These are phyloP conservation scores for Brachionus koreanus DNA, from an alignment of 1,140 invertebrate genomes.

Conservation along the genomic window DNA sequence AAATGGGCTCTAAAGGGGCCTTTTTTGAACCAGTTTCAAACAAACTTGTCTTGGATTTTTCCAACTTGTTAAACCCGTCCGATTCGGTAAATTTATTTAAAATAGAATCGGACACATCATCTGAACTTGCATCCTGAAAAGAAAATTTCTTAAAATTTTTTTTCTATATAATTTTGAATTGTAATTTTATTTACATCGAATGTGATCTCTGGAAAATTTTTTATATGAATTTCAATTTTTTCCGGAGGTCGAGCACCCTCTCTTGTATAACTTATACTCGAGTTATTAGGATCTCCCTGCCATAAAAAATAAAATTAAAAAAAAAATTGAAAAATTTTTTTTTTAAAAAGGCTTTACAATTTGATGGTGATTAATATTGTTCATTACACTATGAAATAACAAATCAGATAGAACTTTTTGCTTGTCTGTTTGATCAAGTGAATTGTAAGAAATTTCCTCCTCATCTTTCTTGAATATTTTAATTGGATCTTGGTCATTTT, in stretches of 20 bases:
- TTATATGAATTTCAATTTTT: constrained; percentile 38
- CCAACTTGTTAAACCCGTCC: background rate
- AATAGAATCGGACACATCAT: background rate
- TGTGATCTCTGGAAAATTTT: constrained; percentile 36
- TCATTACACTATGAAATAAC: constrained; percentile 19
- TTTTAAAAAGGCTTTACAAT: background rate
- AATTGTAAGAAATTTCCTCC: background rate
- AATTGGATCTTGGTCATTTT: background rate
- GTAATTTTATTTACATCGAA: background rate
- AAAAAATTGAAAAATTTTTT: background rate
- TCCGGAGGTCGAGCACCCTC: background rate
- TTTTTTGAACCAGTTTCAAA: background rate
- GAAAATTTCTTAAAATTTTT: background rate
- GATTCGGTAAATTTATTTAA: background rate
- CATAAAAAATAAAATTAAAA: background rate
- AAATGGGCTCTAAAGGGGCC: background rate
- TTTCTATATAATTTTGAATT: background rate
- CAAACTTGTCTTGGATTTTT: background rate
- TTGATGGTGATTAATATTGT: constrained; percentile 30
- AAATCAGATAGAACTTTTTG: constrained; percentile 37
- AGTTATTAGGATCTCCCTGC: background rate
- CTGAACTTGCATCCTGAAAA: background rate
- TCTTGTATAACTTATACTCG: background rate
- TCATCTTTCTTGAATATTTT: background rate
- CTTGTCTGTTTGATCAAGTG: constrained; percentile 22